Conservation (phyloP, 2,113 vertebrate species). For the Acanthochromis polyacanthus region DNA sequence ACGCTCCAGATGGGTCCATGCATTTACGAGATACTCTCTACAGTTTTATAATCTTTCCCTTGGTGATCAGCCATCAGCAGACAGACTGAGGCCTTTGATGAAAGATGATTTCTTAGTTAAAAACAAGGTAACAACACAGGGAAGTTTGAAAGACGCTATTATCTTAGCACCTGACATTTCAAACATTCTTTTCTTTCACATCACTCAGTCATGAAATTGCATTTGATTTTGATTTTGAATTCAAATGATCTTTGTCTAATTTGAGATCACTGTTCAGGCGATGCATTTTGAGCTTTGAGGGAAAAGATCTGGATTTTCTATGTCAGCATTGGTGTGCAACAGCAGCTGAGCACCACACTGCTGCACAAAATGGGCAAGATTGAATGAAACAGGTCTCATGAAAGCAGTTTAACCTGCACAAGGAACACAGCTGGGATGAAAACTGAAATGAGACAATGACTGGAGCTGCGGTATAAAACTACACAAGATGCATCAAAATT, state of each 20-base stretch:
- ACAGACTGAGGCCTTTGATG: slow-evolving; percentile 5
- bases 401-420: background rate
- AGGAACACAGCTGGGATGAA: background rate
- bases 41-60: slow-evolving; percentile 13
- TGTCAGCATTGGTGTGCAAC: background rate
- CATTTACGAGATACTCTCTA: slow-evolving; percentile 27
- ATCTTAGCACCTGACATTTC: background rate
- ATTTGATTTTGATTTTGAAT: slow-evolving; percentile 1
- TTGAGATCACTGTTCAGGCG: background rate
- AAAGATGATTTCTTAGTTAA: slow-evolving; percentile 8
- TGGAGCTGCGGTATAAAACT: background rate
- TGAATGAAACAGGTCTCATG: background rate
- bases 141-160: too few species aligned
- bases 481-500: background rate
- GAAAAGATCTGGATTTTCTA: background rate
- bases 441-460: background rate
- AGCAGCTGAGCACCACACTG: background rate
- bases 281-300: background rate
- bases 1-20: slow-evolving; percentile 7
- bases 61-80: slow-evolving; percentile 4
- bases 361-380: background rate
- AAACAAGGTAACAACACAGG: background rate
- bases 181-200: background rate
- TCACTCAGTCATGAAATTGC: background rate
- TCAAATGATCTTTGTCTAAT: background rate